These are phyloP conservation scores for Stichodactyla helianthus DNA, from an alignment of 64 coral and sea anemone species.

Conservation along the genomic window DNA sequence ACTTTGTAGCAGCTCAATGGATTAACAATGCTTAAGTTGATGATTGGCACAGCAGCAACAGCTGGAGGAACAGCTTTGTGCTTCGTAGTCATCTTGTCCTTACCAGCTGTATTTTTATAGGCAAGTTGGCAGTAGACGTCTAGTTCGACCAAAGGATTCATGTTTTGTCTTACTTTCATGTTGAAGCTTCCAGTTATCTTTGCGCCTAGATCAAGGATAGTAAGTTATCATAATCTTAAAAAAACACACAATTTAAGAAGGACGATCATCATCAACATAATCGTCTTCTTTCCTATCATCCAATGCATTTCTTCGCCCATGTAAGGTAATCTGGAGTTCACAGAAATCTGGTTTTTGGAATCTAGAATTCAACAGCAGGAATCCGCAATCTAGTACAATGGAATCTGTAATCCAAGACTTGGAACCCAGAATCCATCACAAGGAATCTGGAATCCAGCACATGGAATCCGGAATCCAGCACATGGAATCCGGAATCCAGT, in stretches of 20 bases:
- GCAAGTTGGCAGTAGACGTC: conserved; percentile 46
- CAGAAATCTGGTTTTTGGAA: too few relatives aligned
- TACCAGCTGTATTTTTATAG: conserved; percentile 36
- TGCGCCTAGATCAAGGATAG: background rate
- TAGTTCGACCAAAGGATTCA: conserved; percentile 65
- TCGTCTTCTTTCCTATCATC: too few relatives aligned
- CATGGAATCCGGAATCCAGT: too few relatives aligned
- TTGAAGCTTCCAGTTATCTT: conserved; percentile 48
- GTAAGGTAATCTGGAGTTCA: too few relatives aligned
- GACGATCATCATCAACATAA: too few relatives aligned
- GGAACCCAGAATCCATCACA: too few relatives aligned
- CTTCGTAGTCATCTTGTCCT: conserved; percentile 35
- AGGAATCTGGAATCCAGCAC: too few relatives aligned
- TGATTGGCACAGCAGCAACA: conserved; percentile 66
- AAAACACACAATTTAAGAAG: background rate
- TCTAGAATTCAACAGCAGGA: too few relatives aligned
- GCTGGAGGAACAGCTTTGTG: conserved; percentile 55
- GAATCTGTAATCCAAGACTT: too few relatives aligned
- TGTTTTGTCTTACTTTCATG: conserved; percentile 43
- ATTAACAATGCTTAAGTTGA: conserved; percentile 40
- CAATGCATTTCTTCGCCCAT: too few relatives aligned
- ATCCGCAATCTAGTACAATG: too few relatives aligned
- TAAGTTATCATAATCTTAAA: background rate
- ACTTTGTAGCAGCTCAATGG: conserved; percentile 60
- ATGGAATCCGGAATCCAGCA: too few relatives aligned